Evolutionary conservation across 2,888 invertebrate genomes (phyloP).

Genomic region (Leucania comma): DNA sequence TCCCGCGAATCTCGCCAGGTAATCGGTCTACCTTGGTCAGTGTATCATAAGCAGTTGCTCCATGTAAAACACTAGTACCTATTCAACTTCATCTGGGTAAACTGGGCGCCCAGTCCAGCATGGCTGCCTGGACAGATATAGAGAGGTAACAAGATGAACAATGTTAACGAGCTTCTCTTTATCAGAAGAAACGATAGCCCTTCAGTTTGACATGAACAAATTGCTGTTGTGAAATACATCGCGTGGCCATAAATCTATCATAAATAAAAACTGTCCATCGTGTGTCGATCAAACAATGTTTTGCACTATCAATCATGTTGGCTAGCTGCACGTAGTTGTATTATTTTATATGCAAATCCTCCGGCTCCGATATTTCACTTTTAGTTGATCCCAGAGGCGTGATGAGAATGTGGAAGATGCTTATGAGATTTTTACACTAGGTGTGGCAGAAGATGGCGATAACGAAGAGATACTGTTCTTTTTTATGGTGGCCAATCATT

Average conservation of each 20-base stretch:
- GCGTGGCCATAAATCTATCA: background rate
- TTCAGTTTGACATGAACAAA: conserved; percentile 3
- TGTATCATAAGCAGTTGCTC: too few relatives aligned
- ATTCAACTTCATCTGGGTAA: too few relatives aligned
- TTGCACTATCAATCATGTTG: conserved; percentile 35
- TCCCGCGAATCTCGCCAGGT: too few relatives aligned
- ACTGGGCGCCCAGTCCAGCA: too few relatives aligned
- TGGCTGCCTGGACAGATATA: too few relatives aligned
- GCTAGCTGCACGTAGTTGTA: conserved; percentile 13
- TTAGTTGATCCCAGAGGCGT: conserved; percentile 9
- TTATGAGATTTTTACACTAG: background rate
- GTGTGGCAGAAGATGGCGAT: background rate
- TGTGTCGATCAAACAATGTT: conserved; percentile 26
- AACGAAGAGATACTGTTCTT: too few relatives aligned
- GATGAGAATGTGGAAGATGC: conserved; percentile 7
- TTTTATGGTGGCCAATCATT: too few relatives aligned
- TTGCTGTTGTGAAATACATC: background rate
- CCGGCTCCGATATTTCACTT: conserved; percentile 17
- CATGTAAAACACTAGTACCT: too few relatives aligned
- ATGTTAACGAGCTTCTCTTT: background rate
- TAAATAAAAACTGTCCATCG: conserved; percentile 7
- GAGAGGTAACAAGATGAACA: too few relatives aligned
- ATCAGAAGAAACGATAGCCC: background rate
- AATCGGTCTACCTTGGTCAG: too few relatives aligned
- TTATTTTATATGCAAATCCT: conserved; percentile 33